A percentile compares a stretch with the other conserved stretches of the same genome.
These are phyloP conservation scores for Bombus picipes DNA, from an alignment of 1,140 invertebrate species.

Conservation along the genomic window DNA sequence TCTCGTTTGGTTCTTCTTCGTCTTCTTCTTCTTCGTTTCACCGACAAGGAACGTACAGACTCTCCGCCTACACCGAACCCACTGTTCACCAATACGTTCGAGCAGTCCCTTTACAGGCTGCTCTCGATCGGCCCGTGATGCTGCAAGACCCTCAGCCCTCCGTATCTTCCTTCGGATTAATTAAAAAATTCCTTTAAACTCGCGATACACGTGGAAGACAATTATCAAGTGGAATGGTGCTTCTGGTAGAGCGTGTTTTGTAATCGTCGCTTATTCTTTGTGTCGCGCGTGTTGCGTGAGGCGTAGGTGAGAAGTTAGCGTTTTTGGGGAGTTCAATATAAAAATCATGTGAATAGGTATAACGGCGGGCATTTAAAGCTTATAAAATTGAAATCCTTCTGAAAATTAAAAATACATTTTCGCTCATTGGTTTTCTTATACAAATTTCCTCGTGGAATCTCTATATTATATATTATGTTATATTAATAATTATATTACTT, in stretches of 20 bases:
- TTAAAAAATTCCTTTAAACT: slow-evolving; percentile 56
- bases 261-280: background rate
- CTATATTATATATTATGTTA: no score
- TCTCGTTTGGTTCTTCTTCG: slow-evolving; percentile 34
- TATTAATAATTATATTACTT: background rate
- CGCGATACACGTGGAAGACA: slow-evolving; percentile 23
- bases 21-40: slow-evolving; percentile 62
- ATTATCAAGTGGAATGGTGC: slow-evolving; percentile 1
- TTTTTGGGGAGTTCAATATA: background rate
- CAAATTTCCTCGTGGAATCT: background rate
- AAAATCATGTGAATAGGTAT: background rate
- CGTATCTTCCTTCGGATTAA: slow-evolving; percentile 39
- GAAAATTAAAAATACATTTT: background rate
- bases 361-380: background rate
- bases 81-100: slow-evolving; percentile 50
- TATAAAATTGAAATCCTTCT: background rate
- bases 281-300: background rate
- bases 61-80: slow-evolving; percentile 54
- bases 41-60: slow-evolving; percentile 20
- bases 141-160: slow-evolving; percentile 38
- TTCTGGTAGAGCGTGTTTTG: background rate
- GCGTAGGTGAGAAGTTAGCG: background rate
- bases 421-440: background rate
- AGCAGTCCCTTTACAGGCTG: slow-evolving; percentile 1
- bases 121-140: slow-evolving; percentile 47